Base-by-base conservation (phyloP, 2,113 vertebrate species). In the Rhynchomys soricoides region DNA sequence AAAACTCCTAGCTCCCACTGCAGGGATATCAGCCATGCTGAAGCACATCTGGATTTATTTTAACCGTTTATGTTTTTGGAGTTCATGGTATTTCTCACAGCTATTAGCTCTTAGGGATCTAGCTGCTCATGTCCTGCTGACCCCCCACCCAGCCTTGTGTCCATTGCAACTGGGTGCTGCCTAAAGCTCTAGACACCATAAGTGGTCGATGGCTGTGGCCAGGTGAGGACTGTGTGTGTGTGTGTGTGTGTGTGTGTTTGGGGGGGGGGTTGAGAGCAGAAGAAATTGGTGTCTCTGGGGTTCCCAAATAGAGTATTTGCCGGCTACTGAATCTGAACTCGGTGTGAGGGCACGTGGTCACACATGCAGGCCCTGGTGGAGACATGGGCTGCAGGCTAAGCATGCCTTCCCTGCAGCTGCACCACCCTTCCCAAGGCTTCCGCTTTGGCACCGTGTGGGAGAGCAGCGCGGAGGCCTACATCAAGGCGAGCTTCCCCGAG, bases 391-490 rank as follows among this genome's bases (percentile, higher is more conserved):
- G 50, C 70, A 10, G 5, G 19, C 70, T 34, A 70, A 83, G 57
- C 22, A 1, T 57, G 7, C 34, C 22, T 10, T 19, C 59, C 26
- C 68, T 43, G 19, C 98, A 99, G 99, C 99, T 99, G 90, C 99
- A 99, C 95, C 99, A 99, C 95, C 99, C 99, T 0, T 99, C 99
- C 10, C 99, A 98, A 26, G 99, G 99, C 17, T 99, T 99, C 97
- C 99, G 98, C 82, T 99, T 99, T 0, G 99, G 99, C 93, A 99
- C 99, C 0, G 99, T 99, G 57, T 98, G 99, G 98, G 99, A 99
- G 97, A 99, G 99, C 99, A 99, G 99, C 0, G 99, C 99, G 0
- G 99, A 99, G 97, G 99, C 99, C 91, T 99, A 99, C 98, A 99
- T 99, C 98, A 99, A 99, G 98, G 99, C 99, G 98, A 99, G 99